These are phyloP conservation scores for Hecatera dysodea DNA, from an alignment of 2,888 invertebrate species.

Conservation along the genomic window DNA sequence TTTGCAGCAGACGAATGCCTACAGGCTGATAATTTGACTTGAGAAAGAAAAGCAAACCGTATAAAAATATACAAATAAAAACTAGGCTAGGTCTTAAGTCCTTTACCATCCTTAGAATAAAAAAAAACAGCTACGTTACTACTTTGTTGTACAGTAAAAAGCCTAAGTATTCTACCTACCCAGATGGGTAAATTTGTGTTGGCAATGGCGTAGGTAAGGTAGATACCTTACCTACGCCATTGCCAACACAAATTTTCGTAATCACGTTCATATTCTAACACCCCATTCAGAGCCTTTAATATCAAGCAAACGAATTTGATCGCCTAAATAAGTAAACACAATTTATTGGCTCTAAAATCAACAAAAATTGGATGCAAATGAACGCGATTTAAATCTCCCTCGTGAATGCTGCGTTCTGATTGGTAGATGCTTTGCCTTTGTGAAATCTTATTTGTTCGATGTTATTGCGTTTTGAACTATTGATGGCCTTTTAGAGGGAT, in stretches of 20 bases:
- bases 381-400: slow-evolving; percentile 47
- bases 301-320: slow-evolving; percentile 41
- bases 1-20: background rate
- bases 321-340: slow-evolving; percentile 47
- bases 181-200: no score
- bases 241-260: background rate
- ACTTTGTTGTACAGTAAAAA: background rate
- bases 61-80: background rate
- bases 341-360: slow-evolving; percentile 57
- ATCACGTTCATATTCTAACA: slow-evolving; percentile 28
- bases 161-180: no score
- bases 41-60: background rate
- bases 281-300: slow-evolving; percentile 1
- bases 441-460: slow-evolving; percentile 65
- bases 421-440: slow-evolving; percentile 62
- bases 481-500: slow-evolving; percentile 15
- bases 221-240: no score
- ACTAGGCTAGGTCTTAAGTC: no score
- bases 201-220: no score
- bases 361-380: slow-evolving; percentile 54
- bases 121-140: background rate
- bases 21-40: background rate
- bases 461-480: slow-evolving; percentile 63
- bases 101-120: no score
- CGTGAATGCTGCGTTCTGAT: slow-evolving; percentile 45